Evolutionary conservation across 2,113 vertebrate genomes (phyloP).

Genomic region (Chaenocephalus aceratus): DNA sequence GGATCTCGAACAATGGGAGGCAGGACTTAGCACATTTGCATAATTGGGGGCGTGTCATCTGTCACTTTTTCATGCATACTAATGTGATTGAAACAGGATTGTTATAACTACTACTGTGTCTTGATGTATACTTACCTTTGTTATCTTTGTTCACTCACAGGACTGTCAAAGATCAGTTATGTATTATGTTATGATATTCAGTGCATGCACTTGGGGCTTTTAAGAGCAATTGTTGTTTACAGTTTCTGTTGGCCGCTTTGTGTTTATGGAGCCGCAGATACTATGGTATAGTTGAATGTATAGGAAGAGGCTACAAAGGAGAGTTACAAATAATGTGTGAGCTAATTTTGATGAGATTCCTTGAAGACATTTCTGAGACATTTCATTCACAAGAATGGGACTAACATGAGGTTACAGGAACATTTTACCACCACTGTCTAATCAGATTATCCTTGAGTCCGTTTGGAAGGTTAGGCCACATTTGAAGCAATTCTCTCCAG

Average conservation of each 20-base stretch:
- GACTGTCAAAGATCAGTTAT: not conserved
- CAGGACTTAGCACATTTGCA: no score
- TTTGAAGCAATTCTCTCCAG: no score
- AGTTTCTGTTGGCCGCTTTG: not conserved
- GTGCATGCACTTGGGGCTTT: not conserved
- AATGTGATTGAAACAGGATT: no score
- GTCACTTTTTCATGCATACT: no score
- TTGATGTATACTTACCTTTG: not conserved
- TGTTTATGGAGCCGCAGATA: not conserved
- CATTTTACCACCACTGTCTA: not conserved
- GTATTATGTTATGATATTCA: not conserved
- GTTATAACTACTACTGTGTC: no score
- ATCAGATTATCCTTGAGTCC: no score
- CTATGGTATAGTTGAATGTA: not conserved
- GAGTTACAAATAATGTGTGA: no score
- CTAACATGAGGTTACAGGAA: not conserved
- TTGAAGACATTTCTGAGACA: no score
- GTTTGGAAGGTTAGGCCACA: no score
- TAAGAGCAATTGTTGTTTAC: not conserved
- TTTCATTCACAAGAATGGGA: not conserved
- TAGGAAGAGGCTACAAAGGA: not conserved
- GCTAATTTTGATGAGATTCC: no score
- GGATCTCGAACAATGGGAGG: no score
- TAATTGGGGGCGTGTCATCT: no score
- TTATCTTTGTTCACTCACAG: not conserved